A percentile compares a stretch with the other conserved stretches of the same genome.
These are phyloP conservation scores for Thripadectes ignobilis DNA, from an alignment of 2,797 vertebrate species.

Conservation along the genomic window DNA sequence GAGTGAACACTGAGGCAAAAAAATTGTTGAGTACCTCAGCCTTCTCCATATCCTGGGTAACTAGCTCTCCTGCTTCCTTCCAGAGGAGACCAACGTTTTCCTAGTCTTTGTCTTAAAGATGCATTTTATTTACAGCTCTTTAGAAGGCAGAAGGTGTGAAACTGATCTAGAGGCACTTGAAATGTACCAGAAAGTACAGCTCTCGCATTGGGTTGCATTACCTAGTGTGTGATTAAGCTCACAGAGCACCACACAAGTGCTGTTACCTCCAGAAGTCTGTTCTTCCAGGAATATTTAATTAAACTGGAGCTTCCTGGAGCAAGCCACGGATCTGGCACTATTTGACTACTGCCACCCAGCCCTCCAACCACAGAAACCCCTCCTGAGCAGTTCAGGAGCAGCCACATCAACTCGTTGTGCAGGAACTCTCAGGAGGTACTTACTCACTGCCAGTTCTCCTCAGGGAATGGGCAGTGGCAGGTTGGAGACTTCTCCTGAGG, in stretches of 20 bases:
- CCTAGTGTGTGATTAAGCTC: rapidly evolving
- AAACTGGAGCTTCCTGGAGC: not conserved
- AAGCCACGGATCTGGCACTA: not conserved
- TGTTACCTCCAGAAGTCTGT: not conserved
- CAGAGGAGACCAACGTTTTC: not conserved
- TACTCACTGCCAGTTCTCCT: rapidly evolving
- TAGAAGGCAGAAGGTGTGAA: not conserved
- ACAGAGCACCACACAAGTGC: too few relatives aligned
- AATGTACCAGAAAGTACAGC: not conserved
- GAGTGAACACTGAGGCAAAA: not conserved
- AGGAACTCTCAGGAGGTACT: not conserved
- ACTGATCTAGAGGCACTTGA: not conserved
- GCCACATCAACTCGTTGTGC: not conserved
- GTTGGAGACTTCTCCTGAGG: not conserved
- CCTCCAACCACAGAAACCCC: rapidly evolving
- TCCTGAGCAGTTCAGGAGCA: not conserved
- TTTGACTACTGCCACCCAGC: too few relatives aligned
- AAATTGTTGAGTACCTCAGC: not conserved
- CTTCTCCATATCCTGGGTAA: not conserved
- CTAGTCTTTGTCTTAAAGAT: not conserved
- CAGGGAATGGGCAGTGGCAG: not conserved
- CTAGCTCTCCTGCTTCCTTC: not conserved
- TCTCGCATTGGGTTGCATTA: rapidly evolving
- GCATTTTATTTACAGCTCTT: not conserved
- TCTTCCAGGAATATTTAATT: not conserved